Percentiles rank a stretch among this genome's conserved stretches.
These are phyloP conservation scores for Lordiphosa collinella DNA, from an alignment of 1,140 invertebrate species.

Conservation along the genomic window DNA sequence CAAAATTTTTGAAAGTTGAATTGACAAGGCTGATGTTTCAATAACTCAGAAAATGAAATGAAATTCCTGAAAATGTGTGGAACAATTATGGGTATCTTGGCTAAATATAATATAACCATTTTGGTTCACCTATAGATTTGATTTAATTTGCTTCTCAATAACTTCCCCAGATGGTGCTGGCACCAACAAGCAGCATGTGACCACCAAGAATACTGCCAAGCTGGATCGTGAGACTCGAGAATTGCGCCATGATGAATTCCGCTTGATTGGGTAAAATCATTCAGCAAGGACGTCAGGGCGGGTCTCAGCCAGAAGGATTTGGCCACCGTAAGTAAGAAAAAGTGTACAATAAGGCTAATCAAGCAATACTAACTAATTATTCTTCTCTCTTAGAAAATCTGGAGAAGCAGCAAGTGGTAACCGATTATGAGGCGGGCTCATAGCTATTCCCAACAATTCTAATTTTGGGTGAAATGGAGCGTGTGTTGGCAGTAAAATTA, in stretches of 20 bases:
- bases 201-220: slow-evolving; percentile 97
- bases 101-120: no score
- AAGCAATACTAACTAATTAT: no score
- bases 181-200: slow-evolving; percentile 95
- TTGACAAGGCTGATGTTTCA: no score
- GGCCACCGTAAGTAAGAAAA: slow-evolving; percentile 92
- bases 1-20: no score
- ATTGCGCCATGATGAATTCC: slow-evolving; percentile 95
- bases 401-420: slow-evolving; percentile 98
- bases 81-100: no score
- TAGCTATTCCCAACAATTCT: slow-evolving; percentile 97
- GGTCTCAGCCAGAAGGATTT: slow-evolving; percentile 98
- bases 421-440: slow-evolving; percentile 97
- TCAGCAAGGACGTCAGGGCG: slow-evolving; percentile 93
- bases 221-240: slow-evolving; percentile 99
- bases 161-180: slow-evolving; percentile 89
- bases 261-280: slow-evolving; percentile 94
- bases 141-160: neutral
- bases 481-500: slow-evolving; percentile 93
- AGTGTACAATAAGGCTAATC: no score
- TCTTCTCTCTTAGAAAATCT: slow-evolving; percentile 88
- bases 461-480: slow-evolving; percentile 97
- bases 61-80: no score
- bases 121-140: no score
- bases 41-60: no score